Evolutionary conservation across 2,113 vertebrate genomes (phyloP).

Genomic region (Muntiacus reevesi): DNA sequence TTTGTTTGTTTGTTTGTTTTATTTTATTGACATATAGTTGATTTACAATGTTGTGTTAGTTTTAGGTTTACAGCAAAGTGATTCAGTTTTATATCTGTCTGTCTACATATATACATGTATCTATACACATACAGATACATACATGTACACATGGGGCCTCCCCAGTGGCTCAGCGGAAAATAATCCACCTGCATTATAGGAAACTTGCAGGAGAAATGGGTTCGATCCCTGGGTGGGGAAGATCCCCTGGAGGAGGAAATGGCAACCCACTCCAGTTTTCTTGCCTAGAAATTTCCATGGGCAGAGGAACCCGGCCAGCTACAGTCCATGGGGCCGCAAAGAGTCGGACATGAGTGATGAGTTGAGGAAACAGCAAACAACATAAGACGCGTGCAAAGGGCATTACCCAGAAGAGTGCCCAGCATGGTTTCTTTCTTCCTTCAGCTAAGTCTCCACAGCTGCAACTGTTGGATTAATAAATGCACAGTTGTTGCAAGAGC

Average conservation of each 20-base stretch:
- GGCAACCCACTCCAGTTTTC: neutral
- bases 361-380: neutral
- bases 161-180: neutral
- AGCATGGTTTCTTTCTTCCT: neutral
- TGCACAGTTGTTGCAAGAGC: neutral
- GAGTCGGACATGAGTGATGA: neutral
- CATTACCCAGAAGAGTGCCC: neutral
- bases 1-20: neutral
- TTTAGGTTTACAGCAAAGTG: neutral
- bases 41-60: neutral
- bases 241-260: neutral
- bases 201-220: neutral
- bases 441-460: neutral
- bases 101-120: neutral
- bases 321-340: neutral
- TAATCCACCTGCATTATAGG: neutral
- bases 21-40: neutral
- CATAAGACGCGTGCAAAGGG: rapidly evolving
- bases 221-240: neutral
- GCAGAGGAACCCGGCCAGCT: neutral
- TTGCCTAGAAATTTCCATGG: neutral
- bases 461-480: neutral
- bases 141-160: neutral
- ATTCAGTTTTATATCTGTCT: neutral
- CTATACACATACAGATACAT: neutral